Evolutionary conservation across 1,140 invertebrate genomes (phyloP), one percentile per base, ranked within the genome.

Genomic region (Temnothorax longispinosus): DNA sequence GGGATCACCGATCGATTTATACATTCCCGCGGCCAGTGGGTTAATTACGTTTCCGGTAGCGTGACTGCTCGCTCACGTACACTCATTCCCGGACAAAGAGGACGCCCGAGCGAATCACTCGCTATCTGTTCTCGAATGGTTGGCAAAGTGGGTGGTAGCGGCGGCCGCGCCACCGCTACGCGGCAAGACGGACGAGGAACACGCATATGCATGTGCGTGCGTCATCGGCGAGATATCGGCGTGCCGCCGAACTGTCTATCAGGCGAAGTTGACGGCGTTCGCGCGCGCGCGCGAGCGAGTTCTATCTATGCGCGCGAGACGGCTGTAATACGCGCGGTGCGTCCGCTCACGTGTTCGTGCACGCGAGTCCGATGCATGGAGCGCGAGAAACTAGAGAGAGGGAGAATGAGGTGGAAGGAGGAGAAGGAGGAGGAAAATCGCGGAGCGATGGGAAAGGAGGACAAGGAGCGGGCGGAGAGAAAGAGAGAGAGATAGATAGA

Each of bases 181-280:
- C 65, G 41, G 65, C 44, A 8, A 69, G 65, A 27, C 74, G 54
- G 54, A 21, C 56, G n/a, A 52, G 60, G n/a, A 50, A 50, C 80
- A 71, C 69, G 65, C 78, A n/a, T 38, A 47, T 41, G 54, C 54
- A 84, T 38, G 75, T 85, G 62, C 82, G 60, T 76, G 84, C 84
- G 84, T 85, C 84, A 85, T 80, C 75, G 18, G 18, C 54, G 84
- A 77, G 84, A 85, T 85, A 78, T 85, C 72, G 62, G 75, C 75
- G 60, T 80, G 84, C 75, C 84, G 84, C 84, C 84, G 84, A 85
- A 85, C 84, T 85, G 84, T 85, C 84, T 85, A 74, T 85, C 84
- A 85, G 35, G 84, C 74, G 10, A 85, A 32, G 84, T 65, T 77
- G 75, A 85, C 54, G 71, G 18, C 56, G 56, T 21, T 56, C 38